These are phyloP conservation scores for Pollenia labialis DNA, from an alignment of 2,888 invertebrate species.

Conservation along the genomic window DNA sequence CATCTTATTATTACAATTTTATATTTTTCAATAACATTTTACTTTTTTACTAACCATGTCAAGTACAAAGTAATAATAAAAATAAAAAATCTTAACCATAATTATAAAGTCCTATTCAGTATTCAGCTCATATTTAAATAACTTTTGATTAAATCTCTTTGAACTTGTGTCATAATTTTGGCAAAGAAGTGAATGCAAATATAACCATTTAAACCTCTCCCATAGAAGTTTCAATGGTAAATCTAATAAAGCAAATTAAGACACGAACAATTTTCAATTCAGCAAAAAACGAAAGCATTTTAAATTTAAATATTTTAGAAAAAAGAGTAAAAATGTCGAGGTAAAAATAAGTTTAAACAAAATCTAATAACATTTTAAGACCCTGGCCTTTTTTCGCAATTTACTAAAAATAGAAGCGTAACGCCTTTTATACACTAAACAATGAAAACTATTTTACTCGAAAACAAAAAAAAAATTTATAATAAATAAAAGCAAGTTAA, in stretches of 20 bases:
- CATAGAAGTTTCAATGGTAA: slow-evolving; percentile 5
- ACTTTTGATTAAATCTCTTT: background rate
- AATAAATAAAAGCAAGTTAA: slow-evolving; percentile 24
- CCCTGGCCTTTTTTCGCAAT: slow-evolving; percentile 67
- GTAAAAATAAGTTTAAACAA: slow-evolving; percentile 4
- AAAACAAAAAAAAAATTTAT: no score
- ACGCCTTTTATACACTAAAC: slow-evolving; percentile 31
- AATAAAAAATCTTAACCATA: background rate
- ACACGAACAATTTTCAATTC: background rate
- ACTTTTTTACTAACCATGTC: no score
- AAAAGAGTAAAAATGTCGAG: slow-evolving; percentile 23
- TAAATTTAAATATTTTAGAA: slow-evolving; percentile 31
- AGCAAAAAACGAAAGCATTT: slow-evolving; percentile 53
- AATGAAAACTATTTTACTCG: slow-evolving; percentile 37
- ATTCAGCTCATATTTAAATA: background rate
- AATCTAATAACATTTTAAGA: slow-evolving; percentile 32
- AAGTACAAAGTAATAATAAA: background rate
- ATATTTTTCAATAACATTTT: no score
- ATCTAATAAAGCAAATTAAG: background rate
- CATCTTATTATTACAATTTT: no score
- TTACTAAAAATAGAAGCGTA: slow-evolving; percentile 37
- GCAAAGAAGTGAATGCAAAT: slow-evolving; percentile 13
- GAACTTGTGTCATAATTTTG: background rate
- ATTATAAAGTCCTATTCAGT: background rate
- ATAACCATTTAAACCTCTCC: slow-evolving; percentile 2